A percentile compares a stretch with the other conserved stretches of the same genome.
Conservation (phyloP, 1,140 invertebrate species). For the Streblospio benedicti region DNA sequence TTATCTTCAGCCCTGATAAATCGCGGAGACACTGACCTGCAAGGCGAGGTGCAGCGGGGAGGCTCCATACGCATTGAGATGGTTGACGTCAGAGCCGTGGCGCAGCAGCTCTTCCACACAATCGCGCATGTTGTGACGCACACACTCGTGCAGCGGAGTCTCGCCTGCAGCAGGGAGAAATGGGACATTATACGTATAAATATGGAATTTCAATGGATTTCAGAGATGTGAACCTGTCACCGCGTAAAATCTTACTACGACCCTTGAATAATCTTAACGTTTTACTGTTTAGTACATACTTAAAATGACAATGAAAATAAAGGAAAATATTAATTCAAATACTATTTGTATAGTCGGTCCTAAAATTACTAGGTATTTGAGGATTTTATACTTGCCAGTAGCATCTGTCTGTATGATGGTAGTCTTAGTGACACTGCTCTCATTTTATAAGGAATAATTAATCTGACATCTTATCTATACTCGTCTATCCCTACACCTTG, state of each 20-base stretch:
- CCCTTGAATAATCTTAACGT: background rate
- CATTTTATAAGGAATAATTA: no score
- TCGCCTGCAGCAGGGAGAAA: slow-evolving; percentile 25
- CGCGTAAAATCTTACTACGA: no score
- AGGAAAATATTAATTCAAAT: background rate
- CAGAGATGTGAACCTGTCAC: no score
- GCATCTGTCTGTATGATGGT: no score
- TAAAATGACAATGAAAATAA: background rate
- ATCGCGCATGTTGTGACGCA: slow-evolving; percentile 31
- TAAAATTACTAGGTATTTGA: no score
- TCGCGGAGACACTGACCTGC: no score
- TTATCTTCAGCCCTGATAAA: no score
- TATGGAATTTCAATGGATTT: no score
- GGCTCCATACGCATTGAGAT: slow-evolving; percentile 28
- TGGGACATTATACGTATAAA: background rate
- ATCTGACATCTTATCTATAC: no score
- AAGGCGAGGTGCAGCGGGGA: slow-evolving; percentile 35
- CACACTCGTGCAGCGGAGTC: slow-evolving; percentile 42
- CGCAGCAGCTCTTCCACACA: slow-evolving; percentile 32
- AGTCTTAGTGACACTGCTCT: no score
- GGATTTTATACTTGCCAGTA: no score
- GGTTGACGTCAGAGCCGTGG: slow-evolving; percentile 39
- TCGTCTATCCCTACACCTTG: no score
- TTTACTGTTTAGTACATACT: background rate
- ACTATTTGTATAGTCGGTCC: background rate